Evolutionary conservation across 92 coral and sea anemone species (phyloP), one percentile per base, ranked within the genome.

Genomic region (Phenganax marumi): DNA sequence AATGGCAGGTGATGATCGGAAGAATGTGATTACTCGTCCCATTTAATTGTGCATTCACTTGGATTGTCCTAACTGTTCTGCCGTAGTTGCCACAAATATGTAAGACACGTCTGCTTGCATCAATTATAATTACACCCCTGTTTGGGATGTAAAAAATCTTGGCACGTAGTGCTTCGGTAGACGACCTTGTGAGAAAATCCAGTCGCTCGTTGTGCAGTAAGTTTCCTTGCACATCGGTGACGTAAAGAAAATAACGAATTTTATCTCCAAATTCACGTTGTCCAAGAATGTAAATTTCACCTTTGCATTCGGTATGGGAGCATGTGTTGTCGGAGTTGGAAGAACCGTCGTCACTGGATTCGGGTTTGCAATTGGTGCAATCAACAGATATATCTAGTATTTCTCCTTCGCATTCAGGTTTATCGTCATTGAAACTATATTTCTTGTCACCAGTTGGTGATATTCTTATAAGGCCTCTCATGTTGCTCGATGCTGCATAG

Each of bases 171-270:
- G 48, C 33, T 23, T 23, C 25, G 1, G 10, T 62, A 33, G 43
- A 33, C 43, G 43, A 1, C 11, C 68, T 62, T 62, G 22, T 39
- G 49, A 66, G 72, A 66, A 47, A 66, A 25, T 18, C 43, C 72
- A 66, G 72, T 66, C 24, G 18, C 26, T 17, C 72, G 0, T 66
- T 33, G 43, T 24, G n/a, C 8, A 25, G 17, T 12, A 66, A 49
- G n/a, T 66, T 66, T 66, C 48, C 72, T 33, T 25, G 72, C 10
- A 66, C 17, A 66, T 66, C 72, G 9, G 43, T 9, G 17, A 66
- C 72, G 14, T 25, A 66, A 47, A 66, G 8, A 47, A 25, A 6
- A 12, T 25, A 66, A 25, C 8, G 33, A 7, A 66, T 7, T 6
- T 13, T 6, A 12, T 19, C 68, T 7, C 14, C n/a, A 1, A 48